Percentiles rank a stretch among this genome's conserved stretches.
Conservation (phyloP, 1,140 invertebrate species). For the Goniozus legneri region DNA sequence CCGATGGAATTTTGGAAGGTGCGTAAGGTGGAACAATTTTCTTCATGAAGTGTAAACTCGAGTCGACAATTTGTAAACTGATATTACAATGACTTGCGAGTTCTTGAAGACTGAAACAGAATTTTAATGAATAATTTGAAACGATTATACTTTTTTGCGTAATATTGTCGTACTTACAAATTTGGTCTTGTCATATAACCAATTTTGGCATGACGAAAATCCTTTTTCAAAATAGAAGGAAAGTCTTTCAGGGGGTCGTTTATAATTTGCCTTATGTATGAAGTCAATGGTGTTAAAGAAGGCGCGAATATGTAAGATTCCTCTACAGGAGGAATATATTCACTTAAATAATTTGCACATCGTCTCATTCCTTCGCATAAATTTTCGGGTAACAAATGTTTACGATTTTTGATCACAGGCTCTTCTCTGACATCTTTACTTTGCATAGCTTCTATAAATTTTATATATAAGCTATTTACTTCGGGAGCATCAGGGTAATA, state of each 20-base stretch:
- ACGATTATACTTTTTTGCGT: neutral
- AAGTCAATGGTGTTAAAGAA: constrained; percentile 41
- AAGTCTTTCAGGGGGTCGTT: constrained; percentile 29
- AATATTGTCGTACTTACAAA: constrained; percentile 32
- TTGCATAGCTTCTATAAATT: constrained; percentile 29
- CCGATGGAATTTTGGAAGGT: constrained; percentile 16
- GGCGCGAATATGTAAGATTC: constrained; percentile 30
- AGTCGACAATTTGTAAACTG: constrained; percentile 28
- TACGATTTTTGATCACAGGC: constrained; percentile 10
- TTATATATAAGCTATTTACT: constrained; percentile 30
- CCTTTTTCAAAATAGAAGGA: constrained; percentile 29
- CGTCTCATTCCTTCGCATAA: constrained; percentile 22
- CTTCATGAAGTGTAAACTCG: constrained; percentile 37
- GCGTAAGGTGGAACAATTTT: constrained; percentile 36
- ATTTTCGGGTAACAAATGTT: constrained; percentile 22
- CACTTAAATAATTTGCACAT: constrained; percentile 28
- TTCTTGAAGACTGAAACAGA: constrained; percentile 31
- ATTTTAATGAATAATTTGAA: constrained; percentile 1
- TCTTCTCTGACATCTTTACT: constrained; percentile 25
- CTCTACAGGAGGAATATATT: constrained; percentile 12
- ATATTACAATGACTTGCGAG: constrained; percentile 32
- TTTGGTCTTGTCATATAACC: constrained; percentile 37
- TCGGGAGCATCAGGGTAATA: constrained; percentile 27
- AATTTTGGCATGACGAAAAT: constrained; percentile 40
- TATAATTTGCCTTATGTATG: constrained; percentile 38